These are phyloP conservation scores for Rhagium mordax DNA, from an alignment of 2,888 invertebrate genomes.

Conservation along the genomic window DNA sequence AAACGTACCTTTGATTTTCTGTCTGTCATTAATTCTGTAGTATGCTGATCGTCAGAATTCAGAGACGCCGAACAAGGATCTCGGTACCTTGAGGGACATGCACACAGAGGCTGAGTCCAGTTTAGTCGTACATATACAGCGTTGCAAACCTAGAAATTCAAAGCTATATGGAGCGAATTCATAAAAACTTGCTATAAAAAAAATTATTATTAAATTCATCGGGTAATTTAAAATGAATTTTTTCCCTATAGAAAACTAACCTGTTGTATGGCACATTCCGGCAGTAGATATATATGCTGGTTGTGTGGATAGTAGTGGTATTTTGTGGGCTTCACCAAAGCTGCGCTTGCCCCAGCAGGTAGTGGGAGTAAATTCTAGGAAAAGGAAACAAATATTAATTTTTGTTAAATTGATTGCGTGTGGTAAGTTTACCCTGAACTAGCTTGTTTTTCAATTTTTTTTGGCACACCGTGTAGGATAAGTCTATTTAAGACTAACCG, in stretches of 20 bases:
- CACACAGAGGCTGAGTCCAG: slow-evolving; percentile 93
- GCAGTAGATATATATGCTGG: slow-evolving; percentile 92
- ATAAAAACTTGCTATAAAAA: too few relatives aligned
- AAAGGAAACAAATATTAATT: slow-evolving; percentile 41
- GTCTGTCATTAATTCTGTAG: slow-evolving; percentile 90
- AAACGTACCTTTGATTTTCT: slow-evolving; percentile 83
- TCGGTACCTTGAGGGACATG: slow-evolving; percentile 89
- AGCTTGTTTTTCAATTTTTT: not conserved
- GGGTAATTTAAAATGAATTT: too few relatives aligned
- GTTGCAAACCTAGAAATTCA: slow-evolving; percentile 87
- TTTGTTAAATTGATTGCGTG: not conserved
- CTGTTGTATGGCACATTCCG: slow-evolving; percentile 96
- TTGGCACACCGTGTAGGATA: not conserved
- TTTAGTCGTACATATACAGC: slow-evolving; percentile 93
- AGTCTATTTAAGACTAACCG: not conserved
- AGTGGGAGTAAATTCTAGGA: slow-evolving; percentile 77
- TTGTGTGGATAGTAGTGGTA: slow-evolving; percentile 96
- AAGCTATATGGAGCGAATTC: too few relatives aligned
- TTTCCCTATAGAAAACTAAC: slow-evolving; percentile 74
- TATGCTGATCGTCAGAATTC: slow-evolving; percentile 92
- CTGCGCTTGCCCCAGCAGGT: slow-evolving; percentile 79
- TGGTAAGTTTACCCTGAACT: too few relatives aligned
- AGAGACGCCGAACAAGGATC: slow-evolving; percentile 93
- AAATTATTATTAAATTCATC: too few relatives aligned
- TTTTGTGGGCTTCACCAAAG: slow-evolving; percentile 89